phyloP scores from a whole-genome alignment of 2,113 vertebrate species.

The Erythrolamprus reginae region DNA sequence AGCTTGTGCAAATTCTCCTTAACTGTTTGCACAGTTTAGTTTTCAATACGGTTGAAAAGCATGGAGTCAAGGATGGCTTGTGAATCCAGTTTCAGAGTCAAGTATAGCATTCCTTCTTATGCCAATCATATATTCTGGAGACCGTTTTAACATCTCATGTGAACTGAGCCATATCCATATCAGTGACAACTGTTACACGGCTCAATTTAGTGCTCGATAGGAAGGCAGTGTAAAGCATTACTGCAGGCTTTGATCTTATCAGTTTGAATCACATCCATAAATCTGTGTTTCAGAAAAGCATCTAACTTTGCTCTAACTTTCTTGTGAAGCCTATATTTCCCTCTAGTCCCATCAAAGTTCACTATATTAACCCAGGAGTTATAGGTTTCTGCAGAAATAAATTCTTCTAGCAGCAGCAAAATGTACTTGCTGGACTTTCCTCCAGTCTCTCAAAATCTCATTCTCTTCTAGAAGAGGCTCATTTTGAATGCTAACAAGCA shows the following conservation, averaged over 20 bases:
- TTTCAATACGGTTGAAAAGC: background rate
- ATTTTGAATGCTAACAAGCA: conserved; percentile 55
- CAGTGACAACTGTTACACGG: conserved; percentile 42
- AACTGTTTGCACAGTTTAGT: background rate
- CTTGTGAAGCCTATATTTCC: conserved; percentile 68
- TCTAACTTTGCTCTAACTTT: conserved; percentile 67
- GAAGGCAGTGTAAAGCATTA: conserved; percentile 60
- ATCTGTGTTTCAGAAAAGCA: conserved; percentile 63
- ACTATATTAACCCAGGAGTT: conserved; percentile 70
- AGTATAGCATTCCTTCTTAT: background rate
- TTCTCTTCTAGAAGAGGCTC: conserved; percentile 48
- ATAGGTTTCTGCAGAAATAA: conserved; percentile 70
- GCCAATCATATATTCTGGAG: background rate
- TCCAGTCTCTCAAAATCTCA: conserved; percentile 59
- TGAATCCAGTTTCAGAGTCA: background rate
- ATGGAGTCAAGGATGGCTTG: background rate
- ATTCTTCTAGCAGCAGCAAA: conserved; percentile 67
- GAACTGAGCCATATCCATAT: conserved; percentile 24
- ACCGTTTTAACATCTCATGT: background rate
- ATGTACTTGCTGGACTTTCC: conserved; percentile 61
- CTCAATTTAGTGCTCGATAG: conserved; percentile 48
- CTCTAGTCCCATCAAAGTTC: conserved; percentile 69
- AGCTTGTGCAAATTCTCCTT: background rate
- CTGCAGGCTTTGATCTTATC: conserved; percentile 64
- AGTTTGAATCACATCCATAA: conserved; percentile 67